Percentiles rank a stretch among this genome's conserved stretches.
Conservation (phyloP, 2,113 vertebrate species). For the Pleuronectes platessa region DNA sequence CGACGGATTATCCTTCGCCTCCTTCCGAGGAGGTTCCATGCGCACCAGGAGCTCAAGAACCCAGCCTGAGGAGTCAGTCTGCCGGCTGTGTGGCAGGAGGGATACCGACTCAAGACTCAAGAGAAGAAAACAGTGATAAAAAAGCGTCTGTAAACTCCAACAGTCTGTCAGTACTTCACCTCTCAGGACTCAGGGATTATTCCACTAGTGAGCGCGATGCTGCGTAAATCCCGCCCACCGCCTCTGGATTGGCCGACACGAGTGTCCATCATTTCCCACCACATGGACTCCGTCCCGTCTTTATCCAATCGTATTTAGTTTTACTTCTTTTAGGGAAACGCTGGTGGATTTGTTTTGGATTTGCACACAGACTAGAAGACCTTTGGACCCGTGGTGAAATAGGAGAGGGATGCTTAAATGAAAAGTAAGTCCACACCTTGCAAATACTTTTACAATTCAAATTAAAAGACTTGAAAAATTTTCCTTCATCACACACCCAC, state of each 20-base stretch:
- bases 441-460: too few relatives aligned
- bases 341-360: too few relatives aligned
- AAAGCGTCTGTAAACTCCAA: not conserved
- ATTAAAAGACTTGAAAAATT: too few relatives aligned
- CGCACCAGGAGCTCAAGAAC: slow-evolving; percentile 20
- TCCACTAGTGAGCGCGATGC: not conserved
- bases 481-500: too few relatives aligned
- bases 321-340: not conserved
- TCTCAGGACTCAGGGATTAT: slow-evolving; percentile 37
- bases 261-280: slow-evolving; percentile 7
- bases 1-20: slow-evolving; percentile 77
- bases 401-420: too few relatives aligned
- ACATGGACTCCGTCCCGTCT: not conserved
- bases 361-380: too few relatives aligned
- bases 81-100: slow-evolving; percentile 5
- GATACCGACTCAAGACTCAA: slow-evolving; percentile 19
- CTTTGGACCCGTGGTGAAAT: too few relatives aligned
- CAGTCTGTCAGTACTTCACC: slow-evolving; percentile 6
- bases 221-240: slow-evolving; percentile 27
- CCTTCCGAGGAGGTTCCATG: slow-evolving; percentile 71
- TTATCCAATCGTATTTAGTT: not conserved
- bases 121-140: slow-evolving; percentile 8
- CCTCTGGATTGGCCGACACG: slow-evolving; percentile 31
- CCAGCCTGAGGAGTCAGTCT: slow-evolving; percentile 36
- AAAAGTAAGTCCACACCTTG: too few relatives aligned